Conservation (phyloP, 1,140 invertebrate species). For the Lepidostoma basale region DNA sequence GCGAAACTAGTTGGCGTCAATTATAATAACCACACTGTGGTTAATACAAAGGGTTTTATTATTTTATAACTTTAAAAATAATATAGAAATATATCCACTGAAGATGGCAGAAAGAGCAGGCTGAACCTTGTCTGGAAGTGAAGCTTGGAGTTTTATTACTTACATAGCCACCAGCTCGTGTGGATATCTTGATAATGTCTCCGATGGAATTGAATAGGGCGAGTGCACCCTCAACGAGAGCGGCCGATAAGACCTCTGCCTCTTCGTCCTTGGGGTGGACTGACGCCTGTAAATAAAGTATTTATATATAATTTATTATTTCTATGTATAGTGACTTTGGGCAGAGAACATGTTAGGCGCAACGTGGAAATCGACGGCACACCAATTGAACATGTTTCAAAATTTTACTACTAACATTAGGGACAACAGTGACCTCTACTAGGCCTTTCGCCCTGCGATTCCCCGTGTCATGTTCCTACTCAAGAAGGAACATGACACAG, state of each 20-base stretch:
- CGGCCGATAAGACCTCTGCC: constrained; percentile 70
- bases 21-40: too few species aligned
- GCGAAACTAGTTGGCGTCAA: too few species aligned
- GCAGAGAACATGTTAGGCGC: too few species aligned
- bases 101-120: too few species aligned
- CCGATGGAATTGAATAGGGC: constrained; percentile 81
- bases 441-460: too few species aligned
- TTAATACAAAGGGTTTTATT: too few species aligned
- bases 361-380: too few species aligned
- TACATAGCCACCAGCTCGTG: constrained; percentile 85
- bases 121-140: too few species aligned
- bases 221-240: constrained; percentile 64
- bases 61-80: too few species aligned
- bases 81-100: constrained; percentile 27
- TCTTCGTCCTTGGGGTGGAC: constrained; percentile 70
- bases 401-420: background rate
- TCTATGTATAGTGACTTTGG: background rate
- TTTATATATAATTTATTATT: background rate
- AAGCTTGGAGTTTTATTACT: too few species aligned
- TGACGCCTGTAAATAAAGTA: constrained; percentile 49
- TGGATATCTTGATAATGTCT: constrained; percentile 80
- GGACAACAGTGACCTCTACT: background rate
- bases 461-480: too few species aligned
- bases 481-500: too few species aligned
- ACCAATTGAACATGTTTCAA: background rate